Evolutionary conservation across 2,113 vertebrate genomes (phyloP), one percentile per base, ranked within the genome.

Genomic region (Pangasianodon gigas): DNA sequence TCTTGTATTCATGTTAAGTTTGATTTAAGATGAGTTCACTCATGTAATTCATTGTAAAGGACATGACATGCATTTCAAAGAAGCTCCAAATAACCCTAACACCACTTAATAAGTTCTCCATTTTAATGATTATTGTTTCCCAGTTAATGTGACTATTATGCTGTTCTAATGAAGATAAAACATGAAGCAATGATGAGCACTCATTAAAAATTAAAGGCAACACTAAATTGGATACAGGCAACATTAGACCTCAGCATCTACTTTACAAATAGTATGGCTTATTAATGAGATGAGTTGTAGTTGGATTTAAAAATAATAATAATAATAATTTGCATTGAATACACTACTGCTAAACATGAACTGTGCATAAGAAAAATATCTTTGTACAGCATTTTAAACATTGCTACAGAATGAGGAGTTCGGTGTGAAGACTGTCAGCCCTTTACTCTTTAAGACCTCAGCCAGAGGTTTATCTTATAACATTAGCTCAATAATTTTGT

Each of bases 231-330:
- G 95, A 95, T 85, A 95, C 92, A 92, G 88, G 96, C 93, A 95
- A 96, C 95, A 91, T 94, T 94, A 95, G 95, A 95, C 93, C 79
- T 91, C 87, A 94, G 93, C 85, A 93, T 94, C 93, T 95, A 93
- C 93, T 81, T 95, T 94, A 92, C 93, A 90, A 93, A 93, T 92
- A 51, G 48, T 51, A 93, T 96, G 95, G 90, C 87, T 95, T 94
- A 96, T 95, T 95, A 89, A 96, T 95, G 93, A 95, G 95, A 88
- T 65, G 93, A 93, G 90, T 91, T 92, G 90, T 92, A 87, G 91
- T 86, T 90, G 29, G 54, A 85, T 89, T 87, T 92, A 91, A 84
- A 89, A 89, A 62, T 3, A 80, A 51, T 37, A 37, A 37, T 37
- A 37, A 37, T 37, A 37, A 51, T 48, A 79, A 48, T 29, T 80